Evolutionary conservation across 2,797 vertebrate species (phyloP).

Genomic region (Parauchenoglanis ngamensis): DNA sequence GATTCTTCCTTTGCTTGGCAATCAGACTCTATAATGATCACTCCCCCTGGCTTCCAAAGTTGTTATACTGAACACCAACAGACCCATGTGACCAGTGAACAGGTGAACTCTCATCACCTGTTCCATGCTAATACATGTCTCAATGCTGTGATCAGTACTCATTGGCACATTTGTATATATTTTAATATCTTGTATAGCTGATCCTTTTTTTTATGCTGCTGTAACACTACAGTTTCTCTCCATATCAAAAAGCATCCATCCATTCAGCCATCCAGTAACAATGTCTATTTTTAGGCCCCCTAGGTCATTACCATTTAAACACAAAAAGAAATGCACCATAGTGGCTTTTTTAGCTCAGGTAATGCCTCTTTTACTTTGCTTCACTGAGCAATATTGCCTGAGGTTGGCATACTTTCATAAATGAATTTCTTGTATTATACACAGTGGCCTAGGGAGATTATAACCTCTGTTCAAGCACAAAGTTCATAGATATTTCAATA

Average conservation of each 20-base stretch:
- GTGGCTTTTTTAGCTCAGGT: constrained; percentile 28
- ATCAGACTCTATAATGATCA: neutral
- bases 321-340: constrained; percentile 15
- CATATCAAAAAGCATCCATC: neutral
- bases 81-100: neutral
- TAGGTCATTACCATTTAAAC: constrained; percentile 14
- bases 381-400: constrained; percentile 27
- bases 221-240: neutral
- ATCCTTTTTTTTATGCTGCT: neutral
- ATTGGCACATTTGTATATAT: neutral
- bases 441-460: neutral
- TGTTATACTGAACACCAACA: constrained; percentile 11
- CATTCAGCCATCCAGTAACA: neutral
- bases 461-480: constrained; percentile 24
- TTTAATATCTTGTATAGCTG: neutral
- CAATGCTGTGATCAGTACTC: neutral
- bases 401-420: neutral
- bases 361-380: constrained; percentile 32
- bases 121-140: neutral
- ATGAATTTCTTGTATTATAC: constrained; percentile 10
- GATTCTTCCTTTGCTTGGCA: neutral
- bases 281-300: neutral
- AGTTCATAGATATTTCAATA: constrained; percentile 1
- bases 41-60: neutral
- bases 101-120: neutral